phyloP scores from a whole-genome alignment of 2,113 vertebrate genomes.

The Cephalopholis sonnerati region DNA sequence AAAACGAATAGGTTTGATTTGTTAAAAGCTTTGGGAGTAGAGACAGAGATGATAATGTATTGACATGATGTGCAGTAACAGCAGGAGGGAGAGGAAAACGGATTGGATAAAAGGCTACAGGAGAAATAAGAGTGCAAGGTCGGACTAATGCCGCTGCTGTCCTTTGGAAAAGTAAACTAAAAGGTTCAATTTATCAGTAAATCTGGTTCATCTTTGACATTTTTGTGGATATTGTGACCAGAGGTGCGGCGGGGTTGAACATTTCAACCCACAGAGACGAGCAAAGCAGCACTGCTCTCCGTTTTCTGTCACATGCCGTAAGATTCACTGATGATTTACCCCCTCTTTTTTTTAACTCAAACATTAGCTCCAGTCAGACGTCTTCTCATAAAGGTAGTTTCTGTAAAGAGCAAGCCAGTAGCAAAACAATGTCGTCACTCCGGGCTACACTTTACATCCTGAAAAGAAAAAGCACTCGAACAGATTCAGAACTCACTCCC shows the following conservation, averaged over 20 bases:
- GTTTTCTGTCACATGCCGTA: slow-evolving; percentile 13
- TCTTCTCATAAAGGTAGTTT: slow-evolving; percentile 2
- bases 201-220: not conserved
- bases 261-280: not conserved
- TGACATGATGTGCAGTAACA: not conserved
- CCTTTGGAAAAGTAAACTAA: slow-evolving; percentile 1
- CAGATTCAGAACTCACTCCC: slow-evolving; percentile 13
- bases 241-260: not conserved
- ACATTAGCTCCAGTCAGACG: not conserved
- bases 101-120: slow-evolving; percentile 24
- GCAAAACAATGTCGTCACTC: slow-evolving; percentile 39
- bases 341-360: not conserved
- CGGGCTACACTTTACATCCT: slow-evolving; percentile 60
- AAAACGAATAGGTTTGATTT: not conserved
- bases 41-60: not conserved
- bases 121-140: not conserved
- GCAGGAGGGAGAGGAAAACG: not conserved
- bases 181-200: not conserved
- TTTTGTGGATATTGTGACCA: not conserved
- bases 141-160: not conserved
- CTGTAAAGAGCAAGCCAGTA: slow-evolving; percentile 30
- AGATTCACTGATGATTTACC: slow-evolving; percentile 5
- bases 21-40: slow-evolving; percentile 28
- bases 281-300: not conserved
- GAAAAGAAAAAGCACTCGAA: slow-evolving; percentile 7